A percentile compares a stretch with the other conserved stretches of the same genome.
phyloP scores from a whole-genome alignment of 2,888 invertebrate genomes.

The Lasioglossum figueresi region DNA sequence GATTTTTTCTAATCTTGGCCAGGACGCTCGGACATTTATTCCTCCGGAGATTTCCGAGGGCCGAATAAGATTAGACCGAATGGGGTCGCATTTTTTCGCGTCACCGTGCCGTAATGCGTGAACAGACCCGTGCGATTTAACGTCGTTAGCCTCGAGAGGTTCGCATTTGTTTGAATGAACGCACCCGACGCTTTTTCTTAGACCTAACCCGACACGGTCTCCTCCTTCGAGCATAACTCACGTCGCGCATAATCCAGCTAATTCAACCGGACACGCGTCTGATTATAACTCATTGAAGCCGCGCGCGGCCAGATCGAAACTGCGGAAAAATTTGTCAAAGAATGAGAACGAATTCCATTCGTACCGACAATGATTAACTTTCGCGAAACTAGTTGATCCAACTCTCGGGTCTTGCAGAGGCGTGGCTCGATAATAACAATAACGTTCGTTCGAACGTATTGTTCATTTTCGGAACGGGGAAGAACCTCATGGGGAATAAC shows the following conservation, averaged over 20 bases:
- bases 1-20: constrained; percentile 58
- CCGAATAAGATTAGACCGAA: constrained; percentile 47
- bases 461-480: not conserved
- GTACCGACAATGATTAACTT: not conserved
- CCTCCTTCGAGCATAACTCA: not conserved
- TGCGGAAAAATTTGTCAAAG: not conserved
- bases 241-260: not conserved
- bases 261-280: not conserved
- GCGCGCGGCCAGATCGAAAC: not conserved
- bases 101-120: constrained; percentile 15
- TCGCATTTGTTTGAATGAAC: constrained; percentile 23
- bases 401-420: not conserved
- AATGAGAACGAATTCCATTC: not conserved
- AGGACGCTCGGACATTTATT: constrained; percentile 33
- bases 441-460: not conserved
- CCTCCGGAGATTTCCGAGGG: constrained; percentile 20
- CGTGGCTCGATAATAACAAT: not conserved
- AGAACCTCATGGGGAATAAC: not conserved
- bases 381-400: not conserved
- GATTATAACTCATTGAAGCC: constrained; percentile 3
- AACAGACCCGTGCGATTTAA: constrained; percentile 34
- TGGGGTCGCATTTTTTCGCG: constrained; percentile 42
- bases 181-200: not conserved
- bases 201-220: not conserved
- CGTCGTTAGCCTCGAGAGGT: constrained; percentile 22